Conservation (phyloP, 2,113 vertebrate species). For the Hypanus sabinus region DNA sequence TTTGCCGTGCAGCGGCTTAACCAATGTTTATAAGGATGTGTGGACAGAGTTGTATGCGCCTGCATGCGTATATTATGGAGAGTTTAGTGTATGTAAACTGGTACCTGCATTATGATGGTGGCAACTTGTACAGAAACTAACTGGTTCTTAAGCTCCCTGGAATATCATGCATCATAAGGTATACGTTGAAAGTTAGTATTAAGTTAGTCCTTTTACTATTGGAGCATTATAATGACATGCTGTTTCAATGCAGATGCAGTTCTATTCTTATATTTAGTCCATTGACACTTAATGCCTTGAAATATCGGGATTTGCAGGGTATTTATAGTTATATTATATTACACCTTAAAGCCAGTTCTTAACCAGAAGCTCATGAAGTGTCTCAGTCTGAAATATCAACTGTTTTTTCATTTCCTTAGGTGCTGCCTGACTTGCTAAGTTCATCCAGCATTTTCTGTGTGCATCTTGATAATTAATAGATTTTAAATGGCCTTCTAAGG, state of each 20-base stretch:
- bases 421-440: too few relatives aligned
- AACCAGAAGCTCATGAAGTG: too few relatives aligned
- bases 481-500: too few relatives aligned
- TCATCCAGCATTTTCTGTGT: too few relatives aligned
- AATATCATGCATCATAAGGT: not conserved
- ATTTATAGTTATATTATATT: too few relatives aligned
- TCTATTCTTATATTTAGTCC: not conserved
- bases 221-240: not conserved
- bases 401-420: too few relatives aligned
- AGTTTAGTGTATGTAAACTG: not conserved
- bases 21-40: too few relatives aligned
- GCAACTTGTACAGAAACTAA: not conserved
- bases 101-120: not conserved
- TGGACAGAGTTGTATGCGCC: too few relatives aligned
- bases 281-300: not conserved
- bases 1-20: too few relatives aligned
- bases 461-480: too few relatives aligned
- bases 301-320: not conserved
- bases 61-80: not conserved
- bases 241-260: not conserved
- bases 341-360: too few relatives aligned
- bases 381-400: too few relatives aligned
- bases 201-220: not conserved
- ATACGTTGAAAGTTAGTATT: not conserved
- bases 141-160: not conserved